Evolutionary conservation across 2,888 invertebrate genomes (phyloP), one percentile per base, ranked within the genome.

Genomic region (Lydus trimaculatus): DNA sequence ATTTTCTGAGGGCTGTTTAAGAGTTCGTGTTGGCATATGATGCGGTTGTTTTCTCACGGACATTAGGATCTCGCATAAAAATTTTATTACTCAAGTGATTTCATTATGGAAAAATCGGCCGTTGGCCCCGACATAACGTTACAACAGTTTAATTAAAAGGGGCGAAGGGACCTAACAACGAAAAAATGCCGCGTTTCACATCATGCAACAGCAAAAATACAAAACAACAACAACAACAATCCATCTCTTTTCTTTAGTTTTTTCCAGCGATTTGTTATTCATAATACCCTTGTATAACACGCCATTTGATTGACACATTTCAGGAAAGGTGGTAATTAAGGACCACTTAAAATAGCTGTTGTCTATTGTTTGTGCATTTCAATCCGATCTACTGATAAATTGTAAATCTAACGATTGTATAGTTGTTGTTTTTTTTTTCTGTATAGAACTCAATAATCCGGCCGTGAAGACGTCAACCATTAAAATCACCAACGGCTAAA

Each of bases 11-110:
- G 82, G 81, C 82, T 80, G 82, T 80, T 79, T 79, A 81, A 79
- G 78, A 75, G 76, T 76, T 79, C 74, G 75, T 78, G 78, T 74
- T 75, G 78, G 79, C 79, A 80, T 80, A 79, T 78, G 56, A 56
- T 56, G 81, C 73, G 79, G 82, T 81, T 78, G 78, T 80, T 82
- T 84, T 84, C 84, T 84, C 84, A 84, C 84, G 84, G 79, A 83
- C 82, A 81, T 82, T 82, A 82, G 81, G 81, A 79, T 76, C 80
- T 75, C 75, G 72, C 65, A 74, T 75, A 74, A 74, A 76, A 75
- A 72, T 76, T 52, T 76, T 76, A 76, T 76, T 73, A 73, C 75
- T 72, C 65, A 66, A 71, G 73, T 73, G 72, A 75, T 74, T 70
- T 71, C 72, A 69, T 70, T 72, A 72, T 73, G 64, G 33, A 69